A percentile compares a stretch with the other conserved stretches of the same genome.
Evolutionary conservation across 2,113 vertebrate genomes (phyloP).

Genomic region (Thamnophis sirtalis): DNA sequence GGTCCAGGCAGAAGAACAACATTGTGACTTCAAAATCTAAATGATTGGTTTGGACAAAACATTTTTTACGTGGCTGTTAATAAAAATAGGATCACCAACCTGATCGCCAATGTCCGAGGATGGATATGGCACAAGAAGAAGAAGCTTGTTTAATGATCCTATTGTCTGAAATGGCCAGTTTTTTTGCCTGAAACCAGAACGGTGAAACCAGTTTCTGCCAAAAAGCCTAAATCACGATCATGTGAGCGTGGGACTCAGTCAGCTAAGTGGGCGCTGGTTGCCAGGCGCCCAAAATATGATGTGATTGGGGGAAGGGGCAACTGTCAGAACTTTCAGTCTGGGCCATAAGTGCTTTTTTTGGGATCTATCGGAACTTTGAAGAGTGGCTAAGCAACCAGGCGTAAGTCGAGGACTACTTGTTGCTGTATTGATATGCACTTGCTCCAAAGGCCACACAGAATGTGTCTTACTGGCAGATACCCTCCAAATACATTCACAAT

Average conservation of each 20-base stretch:
- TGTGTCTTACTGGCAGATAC: background rate
- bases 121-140: no score
- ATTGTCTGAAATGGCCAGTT: no score
- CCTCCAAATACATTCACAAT: background rate
- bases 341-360: background rate
- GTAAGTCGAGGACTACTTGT: background rate
- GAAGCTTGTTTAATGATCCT: no score
- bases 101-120: no score
- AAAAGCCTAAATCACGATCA: conserved; percentile 20
- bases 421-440: background rate
- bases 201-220: background rate
- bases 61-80: no score
- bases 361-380: background rate
- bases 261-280: background rate
- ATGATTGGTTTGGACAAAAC: no score
- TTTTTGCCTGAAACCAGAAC: background rate
- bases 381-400: background rate
- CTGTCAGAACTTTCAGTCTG: background rate
- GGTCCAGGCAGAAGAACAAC: no score
- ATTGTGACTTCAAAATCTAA: no score
- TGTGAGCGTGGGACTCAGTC: background rate
- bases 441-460: background rate
- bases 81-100: no score
- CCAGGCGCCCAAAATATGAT: background rate
- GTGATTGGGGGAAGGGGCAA: background rate